phyloP scores from a whole-genome alignment of 2,888 invertebrate species.

The Callyntrura sp. region DNA sequence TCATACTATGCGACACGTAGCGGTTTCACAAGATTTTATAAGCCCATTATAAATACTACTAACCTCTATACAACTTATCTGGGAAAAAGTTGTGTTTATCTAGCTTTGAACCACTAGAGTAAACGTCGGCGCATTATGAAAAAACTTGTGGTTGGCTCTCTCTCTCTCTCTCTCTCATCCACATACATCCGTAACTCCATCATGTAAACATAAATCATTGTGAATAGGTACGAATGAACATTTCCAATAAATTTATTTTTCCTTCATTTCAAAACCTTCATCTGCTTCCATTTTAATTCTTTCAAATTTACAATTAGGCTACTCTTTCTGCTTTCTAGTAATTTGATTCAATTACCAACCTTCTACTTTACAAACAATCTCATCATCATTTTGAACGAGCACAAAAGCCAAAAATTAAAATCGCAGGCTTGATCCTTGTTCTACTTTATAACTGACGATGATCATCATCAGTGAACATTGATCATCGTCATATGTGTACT shows the following conservation, averaged over 20 bases:
- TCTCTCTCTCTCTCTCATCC: too few relatives aligned
- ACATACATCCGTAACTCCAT: neutral
- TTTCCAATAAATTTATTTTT: conserved; percentile 29
- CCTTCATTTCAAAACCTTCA: neutral
- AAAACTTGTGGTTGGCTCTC: conserved; percentile 6
- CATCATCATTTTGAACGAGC: neutral
- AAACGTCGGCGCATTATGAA: conserved; percentile 8
- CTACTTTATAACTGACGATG: conserved; percentile 5
- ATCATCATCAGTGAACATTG: neutral
- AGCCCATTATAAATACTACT: neutral
- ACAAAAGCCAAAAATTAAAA: neutral
- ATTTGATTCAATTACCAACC: conserved; percentile 50
- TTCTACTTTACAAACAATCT: neutral
- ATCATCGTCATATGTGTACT: too few relatives aligned
- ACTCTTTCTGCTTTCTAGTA: conserved; percentile 42
- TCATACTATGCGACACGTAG: neutral
- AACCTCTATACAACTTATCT: too few relatives aligned
- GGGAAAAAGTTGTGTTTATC: neutral
- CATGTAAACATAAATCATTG: too few relatives aligned
- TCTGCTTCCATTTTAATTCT: neutral
- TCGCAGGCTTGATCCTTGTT: neutral
- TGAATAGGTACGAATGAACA: conserved; percentile 9
- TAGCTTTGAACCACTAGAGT: neutral
- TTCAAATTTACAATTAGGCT: conserved; percentile 8
- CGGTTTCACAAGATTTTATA: neutral